These are phyloP conservation scores for Ostrea denselamellosa DNA, from an alignment of 1,140 invertebrate genomes.

Conservation along the genomic window DNA sequence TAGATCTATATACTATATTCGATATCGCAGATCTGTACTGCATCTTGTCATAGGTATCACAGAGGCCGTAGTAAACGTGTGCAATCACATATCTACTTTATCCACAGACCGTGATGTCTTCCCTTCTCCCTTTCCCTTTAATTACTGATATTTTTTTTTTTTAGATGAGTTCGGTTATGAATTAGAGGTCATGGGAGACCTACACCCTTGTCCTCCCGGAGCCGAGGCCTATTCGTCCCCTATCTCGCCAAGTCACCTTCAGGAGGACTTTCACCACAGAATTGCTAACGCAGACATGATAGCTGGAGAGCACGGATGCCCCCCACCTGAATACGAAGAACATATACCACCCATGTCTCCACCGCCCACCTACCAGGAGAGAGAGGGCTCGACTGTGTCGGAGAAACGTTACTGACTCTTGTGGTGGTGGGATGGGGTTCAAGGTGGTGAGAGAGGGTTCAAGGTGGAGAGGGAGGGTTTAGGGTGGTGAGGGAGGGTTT, in stretches of 20 bases:
- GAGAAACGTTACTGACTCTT: not conserved
- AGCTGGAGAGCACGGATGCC: not conserved
- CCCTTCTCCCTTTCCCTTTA: too few species aligned
- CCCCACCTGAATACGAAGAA: not conserved
- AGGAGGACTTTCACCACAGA: not conserved
- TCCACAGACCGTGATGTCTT: too few species aligned
- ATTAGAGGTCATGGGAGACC: constrained; percentile 10
- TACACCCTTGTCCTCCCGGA: not conserved
- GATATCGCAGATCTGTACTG: too few species aligned
- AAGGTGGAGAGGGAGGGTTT: too few species aligned
- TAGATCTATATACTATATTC: too few species aligned
- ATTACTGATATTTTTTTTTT: not conserved
- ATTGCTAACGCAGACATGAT: not conserved
- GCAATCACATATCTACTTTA: too few species aligned
- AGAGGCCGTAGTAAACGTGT: too few species aligned
- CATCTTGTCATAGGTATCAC: too few species aligned
- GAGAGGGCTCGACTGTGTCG: not conserved
- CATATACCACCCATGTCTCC: not conserved
- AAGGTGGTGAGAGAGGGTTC: too few species aligned
- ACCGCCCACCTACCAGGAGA: not conserved
- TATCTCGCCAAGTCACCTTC: not conserved
- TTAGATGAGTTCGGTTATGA: constrained; percentile 8
- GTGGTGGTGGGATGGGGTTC: not conserved
- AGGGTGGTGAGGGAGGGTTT: not conserved
- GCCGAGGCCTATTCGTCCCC: not conserved